Evolutionary conservation across 2,113 vertebrate species (phyloP), one percentile per base, ranked within the genome.

Genomic region (Scopus umbretta): DNA sequence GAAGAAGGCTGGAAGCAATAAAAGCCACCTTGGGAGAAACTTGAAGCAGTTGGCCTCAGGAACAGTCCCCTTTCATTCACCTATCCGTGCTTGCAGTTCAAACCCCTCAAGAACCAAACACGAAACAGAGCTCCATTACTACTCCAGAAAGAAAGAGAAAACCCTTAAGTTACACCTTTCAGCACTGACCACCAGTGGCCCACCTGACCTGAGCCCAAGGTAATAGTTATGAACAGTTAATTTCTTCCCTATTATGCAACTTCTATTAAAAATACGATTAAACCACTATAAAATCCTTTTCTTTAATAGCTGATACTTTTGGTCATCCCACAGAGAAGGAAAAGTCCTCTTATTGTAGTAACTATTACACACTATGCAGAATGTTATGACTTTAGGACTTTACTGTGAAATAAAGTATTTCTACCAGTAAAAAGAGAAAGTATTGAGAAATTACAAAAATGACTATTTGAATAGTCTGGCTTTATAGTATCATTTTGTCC

Each of bases 191-290:
- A 97, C 70, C 53, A 74, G 82, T 61, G 97, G 94, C 43, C 97
- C 98, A 78, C 97, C 98, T 75, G 98, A 98, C 75, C 97, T 98
- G 89, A 98, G 98, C 88, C 98, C 98, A 78, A 98, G 98, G 98
- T 98, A 97, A 92, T 61, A 70, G 6, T 38, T n/a, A 25, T 1
- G 7, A 83, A 27, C 4, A 4, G 19, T 30, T 34, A 34, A 53
- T 56, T 90, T 68, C 32, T 63, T 88, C 43, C 56, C 27, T 65
- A 5, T 18, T 10, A 16, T 22, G 9, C 52, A 74, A 72, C 2
- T 53, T 30, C 7, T 56, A 36, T n/a, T 72, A 68, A 80, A 81
- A 79, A 67, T 34, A 47, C 26, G 0, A 43, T 12, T 65, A 11
- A 76, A 34, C 65, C 3, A 16, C 4, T 45, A 9, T 26, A 47